Base-by-base conservation (phyloP, 2,888 invertebrate genomes). In the Carterocephalus palaemon region DNA sequence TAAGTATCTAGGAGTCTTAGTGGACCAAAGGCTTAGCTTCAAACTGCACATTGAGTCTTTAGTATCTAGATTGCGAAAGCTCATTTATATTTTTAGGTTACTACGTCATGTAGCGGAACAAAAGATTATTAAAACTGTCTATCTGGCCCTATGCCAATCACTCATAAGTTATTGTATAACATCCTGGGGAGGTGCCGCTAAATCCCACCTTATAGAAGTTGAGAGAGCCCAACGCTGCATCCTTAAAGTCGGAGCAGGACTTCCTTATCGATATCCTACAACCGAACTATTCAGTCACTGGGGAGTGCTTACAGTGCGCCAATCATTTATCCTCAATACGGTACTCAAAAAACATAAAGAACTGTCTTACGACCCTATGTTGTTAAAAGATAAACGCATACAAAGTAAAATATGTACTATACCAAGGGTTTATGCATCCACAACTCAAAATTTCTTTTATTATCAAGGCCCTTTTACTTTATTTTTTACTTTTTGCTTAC, bases 141-240 rank as follows among this genome's bases (percentile, higher is more conserved):
- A 17, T 9, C 12, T 17, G 1, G 26, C 12, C 1, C 10, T 46
- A 7, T 10, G 24, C 26, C 38, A 26, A n/a, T 32, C 17, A 1
- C 24, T 37, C 4, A 12, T 24, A 13, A 9, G 22, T 6, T 47
- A 47, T n/a, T 38, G 38, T 4, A 38, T 38, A 5, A 28, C 33
- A 1, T 16, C 31, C 2, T 47, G 37, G 42, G 47, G 43, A 1
- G 47, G 42, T 6, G 33, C 22, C 0, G 23, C 33, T 2, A 43
- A 48, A 38, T n/a, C 42, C 2, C 33, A 43, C 6, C 2, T 47
- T 8, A 31, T 42, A n/a, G 23, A 32, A 28, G 12, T 47, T 3
- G 42, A 47, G 19, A 42, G 26, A 42, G 33, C 37, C 1, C 37
- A 37, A 26, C 24, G 24, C 1, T 3, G 10, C 3, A 9, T 26